These are phyloP conservation scores for Lottia gigantea DNA, from an alignment of 2,888 invertebrate genomes.

Conservation along the genomic window DNA sequence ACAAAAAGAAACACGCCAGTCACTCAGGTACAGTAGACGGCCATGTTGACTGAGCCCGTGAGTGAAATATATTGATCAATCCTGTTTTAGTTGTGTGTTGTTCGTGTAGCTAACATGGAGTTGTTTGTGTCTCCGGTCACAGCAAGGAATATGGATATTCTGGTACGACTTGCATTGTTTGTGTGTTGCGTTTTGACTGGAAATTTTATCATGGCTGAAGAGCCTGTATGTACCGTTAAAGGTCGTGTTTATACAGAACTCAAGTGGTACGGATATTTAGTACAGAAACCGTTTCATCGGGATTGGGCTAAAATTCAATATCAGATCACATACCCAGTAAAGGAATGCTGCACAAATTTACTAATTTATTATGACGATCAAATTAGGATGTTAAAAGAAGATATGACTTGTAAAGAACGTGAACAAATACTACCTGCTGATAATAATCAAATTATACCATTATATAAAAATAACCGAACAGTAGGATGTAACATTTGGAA, in stretches of 20 bases:
- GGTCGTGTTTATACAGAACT: slow-evolving; percentile 51
- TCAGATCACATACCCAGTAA: slow-evolving; percentile 55
- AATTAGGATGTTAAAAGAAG: slow-evolving; percentile 42
- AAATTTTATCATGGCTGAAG: slow-evolving; percentile 11
- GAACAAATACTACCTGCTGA: slow-evolving; percentile 45
- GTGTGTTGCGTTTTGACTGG: slow-evolving; percentile 11
- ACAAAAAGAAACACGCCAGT: slow-evolving; percentile 1
- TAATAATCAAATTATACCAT: slow-evolving; percentile 58
- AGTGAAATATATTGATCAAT: slow-evolving; percentile 10
- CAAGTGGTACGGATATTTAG: slow-evolving; percentile 57
- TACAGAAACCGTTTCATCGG: slow-evolving; percentile 56
- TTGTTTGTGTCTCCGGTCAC: slow-evolving; percentile 3
- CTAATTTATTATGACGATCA: slow-evolving; percentile 61
- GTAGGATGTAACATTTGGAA: slow-evolving; percentile 50
- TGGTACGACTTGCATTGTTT: not conserved
- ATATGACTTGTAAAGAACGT: slow-evolving; percentile 53
- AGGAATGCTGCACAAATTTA: slow-evolving; percentile 55
- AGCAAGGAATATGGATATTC: slow-evolving; percentile 1
- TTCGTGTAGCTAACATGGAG: slow-evolving; percentile 11
- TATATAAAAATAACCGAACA: slow-evolving; percentile 46
- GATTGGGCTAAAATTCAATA: slow-evolving; percentile 55
- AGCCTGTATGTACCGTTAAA: slow-evolving; percentile 45
- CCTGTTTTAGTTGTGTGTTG: not conserved
- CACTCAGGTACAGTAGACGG: slow-evolving; percentile 5
- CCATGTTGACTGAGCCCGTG: slow-evolving; percentile 11